A percentile compares a stretch with the other conserved stretches of the same genome.
Evolutionary conservation across 2,113 vertebrate species (phyloP).

Genomic region (Piaya cayana): DNA sequence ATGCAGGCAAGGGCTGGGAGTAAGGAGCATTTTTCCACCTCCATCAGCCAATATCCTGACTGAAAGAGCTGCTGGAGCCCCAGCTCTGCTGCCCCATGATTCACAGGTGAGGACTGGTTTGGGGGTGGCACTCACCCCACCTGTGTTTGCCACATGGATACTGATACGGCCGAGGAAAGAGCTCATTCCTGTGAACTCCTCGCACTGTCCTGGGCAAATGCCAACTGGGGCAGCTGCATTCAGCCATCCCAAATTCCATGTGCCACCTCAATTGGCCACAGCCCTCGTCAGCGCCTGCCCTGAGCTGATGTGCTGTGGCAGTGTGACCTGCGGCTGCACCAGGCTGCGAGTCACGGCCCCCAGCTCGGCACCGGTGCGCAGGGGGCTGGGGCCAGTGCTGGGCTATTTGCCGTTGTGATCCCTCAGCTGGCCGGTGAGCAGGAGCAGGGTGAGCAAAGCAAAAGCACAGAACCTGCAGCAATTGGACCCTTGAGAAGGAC

Average conservation of each 20-base stretch:
- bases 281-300: neutral
- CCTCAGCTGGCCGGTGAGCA: accelerated
- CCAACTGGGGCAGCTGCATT: neutral
- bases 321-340: neutral
- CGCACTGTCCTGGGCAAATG: neutral
- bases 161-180: neutral
- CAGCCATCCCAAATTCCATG: neutral
- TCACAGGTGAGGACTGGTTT: neutral
- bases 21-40: neutral
- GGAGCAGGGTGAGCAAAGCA: neutral
- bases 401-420: accelerated
- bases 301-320: neutral
- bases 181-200: neutral
- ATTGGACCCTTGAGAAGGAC: neutral
- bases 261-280: neutral
- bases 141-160: accelerated
- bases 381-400: neutral
- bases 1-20: neutral
- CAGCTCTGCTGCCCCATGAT: neutral
- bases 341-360: accelerated
- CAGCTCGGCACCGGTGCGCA: accelerated
- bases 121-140: neutral
- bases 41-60: neutral
- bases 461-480: neutral
- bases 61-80: neutral